phyloP scores from a whole-genome alignment of 2,888 invertebrate species.

The Parascotia fuliginaria region DNA sequence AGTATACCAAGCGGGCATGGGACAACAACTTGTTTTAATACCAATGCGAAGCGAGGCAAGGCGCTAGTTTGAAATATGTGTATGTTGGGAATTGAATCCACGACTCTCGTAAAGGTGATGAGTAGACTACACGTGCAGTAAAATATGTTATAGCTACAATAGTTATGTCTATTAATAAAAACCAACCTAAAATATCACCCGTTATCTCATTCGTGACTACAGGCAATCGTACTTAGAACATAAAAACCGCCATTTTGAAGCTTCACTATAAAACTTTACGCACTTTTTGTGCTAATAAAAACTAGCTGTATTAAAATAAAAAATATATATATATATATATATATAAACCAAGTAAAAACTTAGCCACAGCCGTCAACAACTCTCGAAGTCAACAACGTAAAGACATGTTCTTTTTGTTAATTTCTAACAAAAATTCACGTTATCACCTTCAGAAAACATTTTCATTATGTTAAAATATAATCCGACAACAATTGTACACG shows the following conservation, averaged over 20 bases:
- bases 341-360: not conserved
- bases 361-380: not conserved
- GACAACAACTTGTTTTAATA: no score
- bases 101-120: no score
- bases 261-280: conserved; percentile 15
- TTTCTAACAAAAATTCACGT: conserved; percentile 27
- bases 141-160: not conserved
- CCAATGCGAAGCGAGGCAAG: no score
- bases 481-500: conserved; percentile 33
- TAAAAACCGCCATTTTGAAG: conserved; percentile 22
- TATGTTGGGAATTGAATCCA: no score
- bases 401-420: conserved; percentile 27
- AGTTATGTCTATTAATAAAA: conserved; percentile 2
- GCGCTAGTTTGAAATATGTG: no score
- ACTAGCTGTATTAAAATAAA: conserved; percentile 7
- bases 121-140: not conserved
- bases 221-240: conserved; percentile 18
- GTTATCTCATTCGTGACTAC: conserved; percentile 32
- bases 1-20: no score
- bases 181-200: conserved; percentile 1
- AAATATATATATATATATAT: conserved; percentile 1
- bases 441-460: conserved; percentile 42
- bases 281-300: conserved; percentile 19
- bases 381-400: not conserved
- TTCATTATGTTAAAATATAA: conserved; percentile 40